Evolutionary conservation across 2,797 vertebrate genomes (phyloP).

Genomic region (Chromobotia macracanthus): DNA sequence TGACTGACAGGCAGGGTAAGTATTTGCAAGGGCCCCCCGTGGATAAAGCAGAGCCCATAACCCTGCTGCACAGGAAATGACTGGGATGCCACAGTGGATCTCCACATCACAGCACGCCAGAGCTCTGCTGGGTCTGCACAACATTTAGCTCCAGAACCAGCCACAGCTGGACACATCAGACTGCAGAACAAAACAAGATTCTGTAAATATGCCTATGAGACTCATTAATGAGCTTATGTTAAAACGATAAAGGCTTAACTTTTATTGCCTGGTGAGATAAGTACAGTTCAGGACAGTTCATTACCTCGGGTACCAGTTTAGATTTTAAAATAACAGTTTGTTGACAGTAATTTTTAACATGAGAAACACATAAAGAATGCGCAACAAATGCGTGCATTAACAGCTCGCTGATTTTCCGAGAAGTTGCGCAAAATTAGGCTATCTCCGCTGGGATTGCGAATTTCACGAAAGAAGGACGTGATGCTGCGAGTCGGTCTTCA

Average conservation of each 20-base stretch:
- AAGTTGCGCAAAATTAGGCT: constrained; percentile 26
- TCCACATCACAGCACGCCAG: constrained; percentile 86
- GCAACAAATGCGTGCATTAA: constrained; percentile 24
- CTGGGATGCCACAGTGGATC: constrained; percentile 93
- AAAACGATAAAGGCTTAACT: constrained; percentile 59
- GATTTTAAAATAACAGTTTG: constrained; percentile 12
- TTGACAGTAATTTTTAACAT: constrained; percentile 29
- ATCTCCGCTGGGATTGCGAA: not conserved
- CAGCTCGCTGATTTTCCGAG: constrained; percentile 9
- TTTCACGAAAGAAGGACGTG: not conserved
- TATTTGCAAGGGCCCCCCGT: constrained; percentile 85
- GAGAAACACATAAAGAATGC: constrained; percentile 51
- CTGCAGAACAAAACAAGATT: constrained; percentile 68
- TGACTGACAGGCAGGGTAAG: constrained; percentile 62
- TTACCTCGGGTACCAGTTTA: constrained; percentile 15
- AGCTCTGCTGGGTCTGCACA: constrained; percentile 83
- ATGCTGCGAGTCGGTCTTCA: constrained; percentile 5
- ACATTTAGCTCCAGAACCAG: constrained; percentile 82
- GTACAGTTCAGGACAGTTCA: constrained; percentile 4
- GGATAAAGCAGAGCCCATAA: constrained; percentile 89
- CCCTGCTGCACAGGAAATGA: constrained; percentile 95
- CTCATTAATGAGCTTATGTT: constrained; percentile 63
- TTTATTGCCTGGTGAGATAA: constrained; percentile 58
- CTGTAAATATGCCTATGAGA: constrained; percentile 76
- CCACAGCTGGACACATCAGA: constrained; percentile 77